Base-by-base conservation (phyloP, 2,888 invertebrate species). In the Orthosia gothica region DNA sequence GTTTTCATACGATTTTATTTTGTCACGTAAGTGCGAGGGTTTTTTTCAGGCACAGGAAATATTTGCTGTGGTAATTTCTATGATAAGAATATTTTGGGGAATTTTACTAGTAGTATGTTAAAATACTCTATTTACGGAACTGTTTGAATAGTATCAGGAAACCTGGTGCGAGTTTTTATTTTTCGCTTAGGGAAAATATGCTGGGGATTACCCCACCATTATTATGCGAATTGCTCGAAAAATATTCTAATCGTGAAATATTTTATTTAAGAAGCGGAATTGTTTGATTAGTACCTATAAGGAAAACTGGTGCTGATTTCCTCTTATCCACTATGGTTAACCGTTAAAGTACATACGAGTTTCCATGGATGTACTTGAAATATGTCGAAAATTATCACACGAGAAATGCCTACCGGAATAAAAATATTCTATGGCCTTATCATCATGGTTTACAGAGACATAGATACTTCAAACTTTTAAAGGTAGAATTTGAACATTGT, bases 1-100 rank as follows among this genome's bases (percentile, higher is more conserved):
- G 65, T 64, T 79, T 74, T 47, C n/a, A 13, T 64, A 40, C 18
- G 45, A 72, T 61, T 72, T 83, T 59, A 65, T 74, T 84, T 55
- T 65, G 67, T 70, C 71, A 81, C 57, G 61, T 23, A 64, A 66
- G 11, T 40, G 23, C 9, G 64, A 47, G 13, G 12, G 55, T 68
- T 49, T 71, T 69, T 59, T 23, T 16, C 4, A 23, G 2, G 7
- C 23, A 63, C 45, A 54, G 52, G 54, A 20, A 40, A 45, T 32
- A n/a, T 52, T 26, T 69, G 5, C 9, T 26, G 13, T n/a, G 32
- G 20, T 57, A 52, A 9, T n/a, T 18, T 1, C 4, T 13, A 57
- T 9, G 15, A 70, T 13, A 32, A 40, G 32, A 47, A n/a, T 16
- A 49, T 52, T 50, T 45, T 47, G 2, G 45, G 13, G 9, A 40